phyloP scores from a whole-genome alignment of 2,888 invertebrate genomes.

The Macrophya alboannulata region DNA sequence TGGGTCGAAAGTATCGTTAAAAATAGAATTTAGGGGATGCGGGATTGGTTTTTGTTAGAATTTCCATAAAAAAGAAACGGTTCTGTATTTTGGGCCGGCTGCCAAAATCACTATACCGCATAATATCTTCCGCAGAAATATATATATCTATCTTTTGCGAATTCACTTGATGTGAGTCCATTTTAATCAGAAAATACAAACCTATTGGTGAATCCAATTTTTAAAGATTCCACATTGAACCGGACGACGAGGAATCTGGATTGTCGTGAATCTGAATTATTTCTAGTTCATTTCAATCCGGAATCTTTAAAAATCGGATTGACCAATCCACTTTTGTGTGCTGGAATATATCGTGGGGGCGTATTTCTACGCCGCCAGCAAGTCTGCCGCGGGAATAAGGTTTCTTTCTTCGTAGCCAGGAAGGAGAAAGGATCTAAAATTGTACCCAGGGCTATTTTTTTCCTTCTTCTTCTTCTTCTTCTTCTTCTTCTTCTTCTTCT shows the following conservation, averaged over 20 bases:
- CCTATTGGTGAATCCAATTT: background rate
- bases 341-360: background rate
- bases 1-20: background rate
- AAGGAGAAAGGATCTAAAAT: conserved; percentile 30
- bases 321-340: background rate
- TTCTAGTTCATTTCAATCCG: background rate
- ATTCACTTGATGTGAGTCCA: background rate
- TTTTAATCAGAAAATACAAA: background rate
- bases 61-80: background rate
- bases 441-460: background rate
- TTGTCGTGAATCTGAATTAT: background rate
- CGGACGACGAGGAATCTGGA: background rate
- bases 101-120: background rate
- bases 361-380: background rate
- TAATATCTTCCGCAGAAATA: background rate
- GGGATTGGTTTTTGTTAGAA: background rate
- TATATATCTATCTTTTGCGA: no score
- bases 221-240: background rate
- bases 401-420: conserved; percentile 14
- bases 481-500: no score
- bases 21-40: background rate
- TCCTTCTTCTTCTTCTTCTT: no score
- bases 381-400: background rate
- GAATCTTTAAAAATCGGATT: background rate
- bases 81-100: background rate